Evolutionary conservation across 2,797 vertebrate species (phyloP), one percentile per base, ranked within the genome.

Genomic region (Brachyrhaphis roseni): DNA sequence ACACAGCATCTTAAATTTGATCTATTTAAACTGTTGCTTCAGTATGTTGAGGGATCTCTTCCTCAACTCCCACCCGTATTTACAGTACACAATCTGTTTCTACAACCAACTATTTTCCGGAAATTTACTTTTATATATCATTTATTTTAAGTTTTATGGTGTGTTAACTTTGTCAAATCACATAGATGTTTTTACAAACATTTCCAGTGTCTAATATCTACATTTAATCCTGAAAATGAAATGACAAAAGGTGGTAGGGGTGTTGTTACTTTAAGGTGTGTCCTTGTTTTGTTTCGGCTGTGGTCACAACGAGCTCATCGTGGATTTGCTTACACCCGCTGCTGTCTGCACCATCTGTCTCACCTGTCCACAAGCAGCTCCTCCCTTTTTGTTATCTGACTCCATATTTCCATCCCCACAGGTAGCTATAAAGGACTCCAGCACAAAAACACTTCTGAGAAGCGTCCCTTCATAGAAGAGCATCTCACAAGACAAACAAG

Each of bases 201-300:
- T 3, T 23, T 1, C 70, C 64, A 68, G 62, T n/a, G 31, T 49
- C 28, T 23, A 64, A 26, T 12, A 47, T 47, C 36, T 15, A 36
- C 53, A 46, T 39, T 5, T 55, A n/a, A 23, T 55, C 28, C 28
- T 76, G 5, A 66, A 47, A 77, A 85, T 76, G 26, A 72, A n/a
- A 46, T 0, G 31, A 51, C 66, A 13, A 16, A 20, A 1, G 10
- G 57, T n/a, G 34, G 57, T 77, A 84, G 8, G 34, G 18, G 45
- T 72, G 43, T 70, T 5, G 53, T 81, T 84, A 3, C 57, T 3
- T 71, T 41, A 88, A 78, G 93, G 93, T n/a, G 92, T 92, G 86
- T 86, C 86, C 39, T 23, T 90, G 76, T 93, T 92, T 86, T 84
- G 20, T 85, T 90, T 82, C 45, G 16, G 41, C 41, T 91, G 86